Evolutionary conservation across 2,113 vertebrate species (phyloP), one percentile per base, ranked within the genome.

Genomic region (Lanius collurio): DNA sequence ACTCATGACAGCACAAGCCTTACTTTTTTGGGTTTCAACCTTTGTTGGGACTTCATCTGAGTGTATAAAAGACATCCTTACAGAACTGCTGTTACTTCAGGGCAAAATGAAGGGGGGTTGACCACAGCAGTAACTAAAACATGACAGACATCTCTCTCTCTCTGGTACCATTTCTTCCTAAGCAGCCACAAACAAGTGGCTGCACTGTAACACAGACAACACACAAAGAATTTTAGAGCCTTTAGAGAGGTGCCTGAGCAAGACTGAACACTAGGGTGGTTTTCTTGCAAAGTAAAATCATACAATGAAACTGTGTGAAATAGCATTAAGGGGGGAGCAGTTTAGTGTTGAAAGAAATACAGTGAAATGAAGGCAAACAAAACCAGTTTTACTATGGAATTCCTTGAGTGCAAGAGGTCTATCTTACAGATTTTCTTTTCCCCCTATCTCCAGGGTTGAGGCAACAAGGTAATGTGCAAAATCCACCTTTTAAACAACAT

Each of bases 391-490:
- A 28, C 11, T n/a, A n/a, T 44, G 26, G 9, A 83, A 47, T 33
- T 53, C 20, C 33, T 39, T 35, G 22, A 56, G 8, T 64, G n/a
- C 21, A 71, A 64, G 49, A 68, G 33, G 21, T 28, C 26, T 75
- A 3, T 9, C 9, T 16, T 12, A 37, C 0, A 49, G 27, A 19
- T 73, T 57, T 73, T 69, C n/a, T 27, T 88, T 27, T 88, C 6
- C n/a, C 1, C 0, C 2, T 6, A 6, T 23, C 6, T 69, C 62
- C 3, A 4, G 6, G 4, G 19, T 24, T 0, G 0, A 84, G 17
- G 31, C 16, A 84, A 69, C 27, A 69, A 67, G 8, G 12, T 37
- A 85, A 90, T 0, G 0, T 24, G 35, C 10, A 73, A 88, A 83
- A 65, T 27, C 4, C 21, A 73, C 8, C 26, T 73, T 79, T 77